A percentile compares a stretch with the other conserved stretches of the same genome.
Conservation (phyloP, 2,797 vertebrate genomes). For the Cirrhinus molitorella region DNA sequence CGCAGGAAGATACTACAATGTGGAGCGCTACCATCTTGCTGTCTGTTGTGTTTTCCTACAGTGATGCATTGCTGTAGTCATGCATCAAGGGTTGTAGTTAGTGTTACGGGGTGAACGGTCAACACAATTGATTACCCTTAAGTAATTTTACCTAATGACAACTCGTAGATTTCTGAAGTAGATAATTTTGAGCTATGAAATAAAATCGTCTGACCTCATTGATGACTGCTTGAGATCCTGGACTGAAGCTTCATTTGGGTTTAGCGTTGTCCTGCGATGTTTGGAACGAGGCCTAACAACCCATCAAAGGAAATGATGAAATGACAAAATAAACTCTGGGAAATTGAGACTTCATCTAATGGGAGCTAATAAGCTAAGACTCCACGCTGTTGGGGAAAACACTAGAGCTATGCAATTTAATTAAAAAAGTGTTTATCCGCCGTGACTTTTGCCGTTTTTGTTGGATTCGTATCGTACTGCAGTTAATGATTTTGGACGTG, state of each 20-base stretch:
- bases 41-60: slow-evolving; percentile 27
- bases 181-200: slow-evolving; percentile 18
- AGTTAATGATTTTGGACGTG: slow-evolving; percentile 35
- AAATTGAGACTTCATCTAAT: slow-evolving; percentile 51
- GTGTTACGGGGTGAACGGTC: background rate
- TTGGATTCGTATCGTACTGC: slow-evolving; percentile 24
- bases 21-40: background rate
- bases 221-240: slow-evolving; percentile 15
- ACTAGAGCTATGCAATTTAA: slow-evolving; percentile 51
- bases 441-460: slow-evolving; percentile 49
- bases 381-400: slow-evolving; percentile 43
- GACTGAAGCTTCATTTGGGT: slow-evolving; percentile 29
- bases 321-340: slow-evolving; percentile 59
- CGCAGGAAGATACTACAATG: background rate
- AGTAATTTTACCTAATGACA: background rate
- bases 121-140: slow-evolving; percentile 13
- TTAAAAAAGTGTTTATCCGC: slow-evolving; percentile 55
- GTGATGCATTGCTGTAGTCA: slow-evolving; percentile 4
- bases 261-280: slow-evolving; percentile 25
- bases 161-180: slow-evolving; percentile 17
- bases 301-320: slow-evolving; percentile 46
- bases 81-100: slow-evolving; percentile 9
- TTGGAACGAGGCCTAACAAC: slow-evolving; percentile 51
- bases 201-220: slow-evolving; percentile 18
- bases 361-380: slow-evolving; percentile 53